Evolutionary conservation across 1,140 invertebrate species (phyloP).

Genomic region (Papilio xuthus): DNA sequence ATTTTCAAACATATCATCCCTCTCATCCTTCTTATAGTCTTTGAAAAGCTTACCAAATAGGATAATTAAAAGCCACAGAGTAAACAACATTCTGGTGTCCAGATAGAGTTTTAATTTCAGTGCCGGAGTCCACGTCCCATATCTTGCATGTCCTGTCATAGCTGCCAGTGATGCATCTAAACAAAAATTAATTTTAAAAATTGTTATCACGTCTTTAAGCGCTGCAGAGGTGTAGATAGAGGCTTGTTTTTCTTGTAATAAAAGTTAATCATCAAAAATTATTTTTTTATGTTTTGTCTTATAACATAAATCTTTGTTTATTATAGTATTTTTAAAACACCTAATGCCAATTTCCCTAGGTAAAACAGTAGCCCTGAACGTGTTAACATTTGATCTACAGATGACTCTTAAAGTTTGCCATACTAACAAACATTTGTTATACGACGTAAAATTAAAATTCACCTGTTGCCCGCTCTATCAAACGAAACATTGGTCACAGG

Average conservation of each 20-base stretch:
- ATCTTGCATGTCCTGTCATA: slow-evolving; percentile 93
- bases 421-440: not conserved
- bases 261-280: too few relatives aligned
- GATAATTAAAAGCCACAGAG: slow-evolving; percentile 89
- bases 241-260: too few relatives aligned
- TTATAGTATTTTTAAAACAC: too few relatives aligned
- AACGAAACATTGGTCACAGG: slow-evolving; percentile 91
- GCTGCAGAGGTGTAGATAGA: too few relatives aligned
- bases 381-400: not conserved
- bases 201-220: slow-evolving; percentile 3
- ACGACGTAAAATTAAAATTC: slow-evolving; percentile 25
- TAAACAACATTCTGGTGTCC: slow-evolving; percentile 93
- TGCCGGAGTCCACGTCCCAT: slow-evolving; percentile 88
- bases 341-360: too few relatives aligned
- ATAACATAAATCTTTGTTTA: too few relatives aligned
- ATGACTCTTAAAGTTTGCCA: not conserved
- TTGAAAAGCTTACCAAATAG: slow-evolving; percentile 83
- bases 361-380: too few relatives aligned
- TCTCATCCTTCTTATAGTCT: not conserved
- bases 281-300: too few relatives aligned
- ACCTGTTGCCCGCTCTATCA: slow-evolving; percentile 86
- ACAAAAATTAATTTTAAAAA: slow-evolving; percentile 34
- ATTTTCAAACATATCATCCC: too few relatives aligned
- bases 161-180: slow-evolving; percentile 90
- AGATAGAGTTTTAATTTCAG: slow-evolving; percentile 85